Evolutionary conservation across 2,888 invertebrate species (phyloP).

Genomic region (Microplitis deprimator): DNA sequence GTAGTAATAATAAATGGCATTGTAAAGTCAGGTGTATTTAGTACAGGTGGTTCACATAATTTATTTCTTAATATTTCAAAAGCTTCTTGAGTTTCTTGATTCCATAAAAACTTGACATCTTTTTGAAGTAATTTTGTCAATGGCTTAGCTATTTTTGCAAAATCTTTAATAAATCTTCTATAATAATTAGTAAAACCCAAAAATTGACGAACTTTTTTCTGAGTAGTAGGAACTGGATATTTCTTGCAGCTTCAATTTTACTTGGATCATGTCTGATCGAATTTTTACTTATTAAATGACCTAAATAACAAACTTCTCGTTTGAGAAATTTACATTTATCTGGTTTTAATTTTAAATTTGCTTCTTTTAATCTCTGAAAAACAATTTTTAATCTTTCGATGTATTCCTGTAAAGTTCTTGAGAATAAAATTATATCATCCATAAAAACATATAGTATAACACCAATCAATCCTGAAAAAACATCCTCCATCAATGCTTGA

Average conservation of each 20-base stretch:
- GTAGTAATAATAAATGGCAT: slow-evolving; percentile 54
- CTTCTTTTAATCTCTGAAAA: slow-evolving; percentile 18
- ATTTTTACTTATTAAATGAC: slow-evolving; percentile 51
- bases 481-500: slow-evolving; percentile 31
- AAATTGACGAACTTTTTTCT: slow-evolving; percentile 41
- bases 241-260: not conserved
- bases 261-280: slow-evolving; percentile 52
- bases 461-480: slow-evolving; percentile 30
- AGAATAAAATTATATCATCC: slow-evolving; percentile 40
- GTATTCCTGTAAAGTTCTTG: not conserved
- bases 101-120: slow-evolving; percentile 44
- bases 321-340: slow-evolving; percentile 48
- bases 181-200: slow-evolving; percentile 54
- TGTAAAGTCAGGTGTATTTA: slow-evolving; percentile 58
- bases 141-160: slow-evolving; percentile 50
- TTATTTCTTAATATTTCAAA: slow-evolving; percentile 43
- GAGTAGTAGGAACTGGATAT: not conserved
- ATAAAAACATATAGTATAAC: slow-evolving; percentile 49
- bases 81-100: slow-evolving; percentile 26
- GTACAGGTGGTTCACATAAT: slow-evolving; percentile 40
- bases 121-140: slow-evolving; percentile 52
- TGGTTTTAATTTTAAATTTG: slow-evolving; percentile 30
- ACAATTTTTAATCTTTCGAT: slow-evolving; percentile 25
- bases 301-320: slow-evolving; percentile 51
- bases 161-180: slow-evolving; percentile 50